Base-by-base conservation (phyloP, 1,140 invertebrate genomes). In the Anastrepha ludens region DNA sequence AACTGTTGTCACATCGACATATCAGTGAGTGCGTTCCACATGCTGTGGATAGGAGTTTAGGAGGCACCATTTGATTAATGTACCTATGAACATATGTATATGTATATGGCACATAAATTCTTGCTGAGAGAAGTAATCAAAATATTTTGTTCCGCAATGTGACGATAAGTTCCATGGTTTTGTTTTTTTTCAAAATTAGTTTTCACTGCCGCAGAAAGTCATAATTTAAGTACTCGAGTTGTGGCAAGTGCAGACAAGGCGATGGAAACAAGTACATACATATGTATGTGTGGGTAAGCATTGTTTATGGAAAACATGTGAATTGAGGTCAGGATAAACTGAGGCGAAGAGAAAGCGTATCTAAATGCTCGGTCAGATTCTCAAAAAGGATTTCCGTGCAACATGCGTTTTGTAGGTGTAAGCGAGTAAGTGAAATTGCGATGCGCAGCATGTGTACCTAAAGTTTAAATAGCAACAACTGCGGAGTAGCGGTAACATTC, bases 221-320 rank as follows among this genome's bases (percentile, higher is more conserved):
- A 81, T 81, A 50, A 55, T 81, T 81, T 58, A 81, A n/a, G 74
- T 41, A 81, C 74, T 81, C 74, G 74, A 81, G 74, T 81, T 81
- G 74, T 55, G 74, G 74, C 44, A 81, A 81, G 74, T 50, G 41
- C 67, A 81, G 67, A 9, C 65, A 13, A 17, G 39, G 41, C 50
- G 15, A 7, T 8, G 0, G 7, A 41, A 47, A 74, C 67, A 44
- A 44, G 67, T 74, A 74, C 4, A 6, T 13, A 44, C 15, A 74
- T 74, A 29, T 11, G 50, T 11, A 55, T 55, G 50, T 55, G 50
- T 11, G 11, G 11, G 67, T 47, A 47, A 20, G 11, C 64, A 67
- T 39, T 67, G 64, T 67, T 67, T 74, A 47, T 47, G 13, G 70
- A 17, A 74, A 47, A 8, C 41, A 74, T 74, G 70, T 17, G 13